phyloP scores from a whole-genome alignment of 2,113 vertebrate genomes.

The Myiozetetes cayanensis region DNA sequence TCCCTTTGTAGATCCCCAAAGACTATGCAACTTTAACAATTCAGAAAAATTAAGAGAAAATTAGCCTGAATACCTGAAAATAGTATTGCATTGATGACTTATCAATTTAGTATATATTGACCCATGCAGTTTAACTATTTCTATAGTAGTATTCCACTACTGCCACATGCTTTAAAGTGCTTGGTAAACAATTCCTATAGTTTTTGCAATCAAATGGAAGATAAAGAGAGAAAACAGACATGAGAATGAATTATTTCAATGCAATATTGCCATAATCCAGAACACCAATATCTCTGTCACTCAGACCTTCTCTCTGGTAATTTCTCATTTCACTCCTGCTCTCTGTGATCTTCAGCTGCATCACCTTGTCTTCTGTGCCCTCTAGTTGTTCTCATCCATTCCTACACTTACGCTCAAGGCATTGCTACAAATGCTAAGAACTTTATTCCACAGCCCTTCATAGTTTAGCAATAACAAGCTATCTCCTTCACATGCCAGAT shows the following conservation, averaged over 20 bases:
- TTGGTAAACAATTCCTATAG: neutral
- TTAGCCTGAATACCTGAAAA: neutral
- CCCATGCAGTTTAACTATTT: neutral
- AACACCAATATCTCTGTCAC: neutral
- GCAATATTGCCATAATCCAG: neutral
- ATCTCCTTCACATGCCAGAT: neutral
- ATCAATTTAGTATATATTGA: neutral
- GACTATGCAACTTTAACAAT: neutral
- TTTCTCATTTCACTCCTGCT: neutral
- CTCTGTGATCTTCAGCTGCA: neutral
- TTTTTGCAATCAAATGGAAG: neutral
- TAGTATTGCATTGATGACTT: neutral
- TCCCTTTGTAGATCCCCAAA: neutral
- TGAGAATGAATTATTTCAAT: neutral
- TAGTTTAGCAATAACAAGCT: neutral
- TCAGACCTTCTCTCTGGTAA: neutral
- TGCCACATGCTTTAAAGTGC: neutral
- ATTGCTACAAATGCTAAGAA: neutral
- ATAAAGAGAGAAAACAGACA: neutral
- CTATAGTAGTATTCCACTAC: neutral
- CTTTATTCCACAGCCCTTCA: neutral
- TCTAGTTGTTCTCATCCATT: neutral
- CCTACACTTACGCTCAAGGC: neutral
- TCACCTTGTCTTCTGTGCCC: too few relatives aligned
- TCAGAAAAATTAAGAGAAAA: neutral